phyloP scores from a whole-genome alignment of 1,140 invertebrate genomes.

The Drosophila guanche region DNA sequence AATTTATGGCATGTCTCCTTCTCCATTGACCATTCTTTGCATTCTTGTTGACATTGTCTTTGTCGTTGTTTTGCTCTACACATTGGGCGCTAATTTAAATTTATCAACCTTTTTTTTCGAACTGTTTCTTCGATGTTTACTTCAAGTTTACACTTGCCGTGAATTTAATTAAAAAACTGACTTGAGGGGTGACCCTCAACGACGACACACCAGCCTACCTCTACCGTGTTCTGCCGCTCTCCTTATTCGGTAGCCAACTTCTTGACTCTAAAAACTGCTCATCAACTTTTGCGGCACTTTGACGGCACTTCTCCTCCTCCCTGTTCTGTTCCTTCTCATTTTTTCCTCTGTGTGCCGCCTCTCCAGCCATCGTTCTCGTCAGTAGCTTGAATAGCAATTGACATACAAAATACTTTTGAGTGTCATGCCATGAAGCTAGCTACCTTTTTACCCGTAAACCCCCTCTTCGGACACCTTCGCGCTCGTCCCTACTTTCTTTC shows the following conservation, averaged over 20 bases:
- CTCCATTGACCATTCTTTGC: background rate
- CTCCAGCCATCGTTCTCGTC: constrained; percentile 26
- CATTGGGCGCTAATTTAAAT: constrained; percentile 50
- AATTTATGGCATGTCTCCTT: constrained; percentile 20
- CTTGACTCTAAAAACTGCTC: constrained; percentile 40
- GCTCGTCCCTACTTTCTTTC: background rate
- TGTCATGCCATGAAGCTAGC: constrained; percentile 46
- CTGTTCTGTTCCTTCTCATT: background rate
- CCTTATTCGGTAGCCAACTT: constrained; percentile 24
- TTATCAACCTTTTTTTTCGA: constrained; percentile 36
- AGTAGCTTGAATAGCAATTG: constrained; percentile 66
- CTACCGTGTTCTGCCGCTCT: background rate
- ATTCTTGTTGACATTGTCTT: constrained; percentile 7
- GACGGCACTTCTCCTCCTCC: constrained; percentile 27
- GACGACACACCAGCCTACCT: background rate
- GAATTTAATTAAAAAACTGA: constrained; percentile 67
- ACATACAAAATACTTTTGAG: constrained; percentile 64
- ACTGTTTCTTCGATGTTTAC: no score
- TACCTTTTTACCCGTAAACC: constrained; percentile 23
- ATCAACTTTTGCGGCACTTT: constrained; percentile 57
- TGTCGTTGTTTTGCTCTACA: constrained; percentile 20
- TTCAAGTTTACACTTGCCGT: constrained; percentile 46
- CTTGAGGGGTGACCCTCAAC: constrained; percentile 33
- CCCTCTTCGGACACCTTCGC: background rate
- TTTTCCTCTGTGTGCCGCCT: constrained; percentile 1